phyloP scores from a whole-genome alignment of 2,113 vertebrate species.

The Anoplopoma fimbria region DNA sequence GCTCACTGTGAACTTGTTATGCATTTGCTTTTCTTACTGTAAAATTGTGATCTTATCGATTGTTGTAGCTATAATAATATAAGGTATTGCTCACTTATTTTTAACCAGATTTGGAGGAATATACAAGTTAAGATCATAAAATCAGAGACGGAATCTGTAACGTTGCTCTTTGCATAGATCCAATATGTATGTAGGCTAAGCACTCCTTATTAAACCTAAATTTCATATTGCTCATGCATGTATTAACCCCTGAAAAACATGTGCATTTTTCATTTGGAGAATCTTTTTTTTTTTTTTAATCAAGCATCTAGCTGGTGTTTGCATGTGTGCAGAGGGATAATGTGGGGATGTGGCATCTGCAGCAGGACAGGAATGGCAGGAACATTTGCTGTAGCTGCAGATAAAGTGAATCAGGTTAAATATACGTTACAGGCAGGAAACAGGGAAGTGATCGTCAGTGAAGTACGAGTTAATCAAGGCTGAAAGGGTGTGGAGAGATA shows the following conservation, averaged over 20 bases:
- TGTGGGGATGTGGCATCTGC: conserved; percentile 8
- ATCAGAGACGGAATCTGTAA: background rate
- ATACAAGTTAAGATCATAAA: background rate
- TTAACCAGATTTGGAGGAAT: background rate
- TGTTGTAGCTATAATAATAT: background rate
- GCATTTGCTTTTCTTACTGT: background rate
- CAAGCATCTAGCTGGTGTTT: background rate
- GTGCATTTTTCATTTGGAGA: background rate
- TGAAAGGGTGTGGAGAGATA: background rate
- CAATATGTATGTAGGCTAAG: background rate
- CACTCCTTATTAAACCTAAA: background rate
- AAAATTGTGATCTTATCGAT: background rate
- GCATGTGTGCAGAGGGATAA: conserved; percentile 7
- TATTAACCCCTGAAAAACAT: background rate
- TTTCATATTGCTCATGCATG: background rate
- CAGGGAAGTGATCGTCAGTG: conserved; percentile 2
- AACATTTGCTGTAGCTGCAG: background rate
- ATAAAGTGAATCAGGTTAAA: background rate
- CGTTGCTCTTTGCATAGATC: background rate
- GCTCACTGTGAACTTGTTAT: no score
- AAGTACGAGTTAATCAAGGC: background rate
- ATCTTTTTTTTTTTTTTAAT: background rate
- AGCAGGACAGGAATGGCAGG: conserved; percentile 1
- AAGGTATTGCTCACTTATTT: background rate
- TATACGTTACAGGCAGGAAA: background rate